Evolutionary conservation across 2,113 vertebrate species (phyloP).

Genomic region (Syngnathus typhle): DNA sequence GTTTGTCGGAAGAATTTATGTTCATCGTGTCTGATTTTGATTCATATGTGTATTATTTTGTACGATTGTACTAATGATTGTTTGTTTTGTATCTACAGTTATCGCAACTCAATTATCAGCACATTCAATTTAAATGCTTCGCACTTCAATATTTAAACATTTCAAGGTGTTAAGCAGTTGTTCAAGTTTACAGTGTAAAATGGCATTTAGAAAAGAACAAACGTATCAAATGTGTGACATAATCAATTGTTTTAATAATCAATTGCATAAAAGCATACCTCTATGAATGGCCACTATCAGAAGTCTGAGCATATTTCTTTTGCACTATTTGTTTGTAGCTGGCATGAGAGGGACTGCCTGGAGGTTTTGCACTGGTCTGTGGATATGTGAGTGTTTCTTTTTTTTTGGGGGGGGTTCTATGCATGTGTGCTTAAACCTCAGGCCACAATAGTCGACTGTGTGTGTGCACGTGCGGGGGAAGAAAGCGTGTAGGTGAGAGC

Average conservation of each 20-base stretch:
- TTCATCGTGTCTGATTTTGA: background rate
- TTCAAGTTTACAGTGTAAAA: background rate
- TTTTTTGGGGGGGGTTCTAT: background rate
- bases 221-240: background rate
- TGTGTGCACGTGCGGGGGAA: constrained; percentile 22
- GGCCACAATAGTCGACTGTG: constrained; percentile 47
- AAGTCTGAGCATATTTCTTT: constrained; percentile 52
- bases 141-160: background rate
- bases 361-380: constrained; percentile 63
- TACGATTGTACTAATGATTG: background rate
- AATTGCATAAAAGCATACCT: background rate
- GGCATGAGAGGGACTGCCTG: constrained; percentile 60
- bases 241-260: background rate
- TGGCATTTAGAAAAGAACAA: background rate
- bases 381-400: constrained; percentile 50
- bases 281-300: constrained; percentile 22
- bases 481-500: constrained; percentile 63
- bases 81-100: background rate
- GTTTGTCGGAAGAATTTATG: background rate
- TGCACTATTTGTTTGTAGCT: constrained; percentile 53
- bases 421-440: constrained; percentile 62
- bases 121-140: background rate
- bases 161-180: background rate
- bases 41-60: background rate
- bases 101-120: background rate